Percentiles rank a stretch among this genome's conserved stretches.
phyloP scores from a whole-genome alignment of 2,797 vertebrate species.

The Micrastur ruficollis region DNA sequence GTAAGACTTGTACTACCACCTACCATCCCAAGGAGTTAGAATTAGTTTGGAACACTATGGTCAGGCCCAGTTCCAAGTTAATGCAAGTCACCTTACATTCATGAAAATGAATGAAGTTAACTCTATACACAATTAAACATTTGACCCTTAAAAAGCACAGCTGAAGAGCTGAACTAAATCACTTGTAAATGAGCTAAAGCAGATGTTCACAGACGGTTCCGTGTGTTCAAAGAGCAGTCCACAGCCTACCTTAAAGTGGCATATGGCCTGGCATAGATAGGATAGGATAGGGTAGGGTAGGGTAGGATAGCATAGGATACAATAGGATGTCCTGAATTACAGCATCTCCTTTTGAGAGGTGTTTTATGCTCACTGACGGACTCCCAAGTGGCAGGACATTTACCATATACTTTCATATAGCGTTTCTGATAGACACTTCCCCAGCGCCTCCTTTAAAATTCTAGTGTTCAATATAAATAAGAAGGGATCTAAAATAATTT shows the following conservation, averaged over 20 bases:
- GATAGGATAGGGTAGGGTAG: not conserved
- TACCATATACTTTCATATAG: not conserved
- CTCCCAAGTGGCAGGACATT: not conserved
- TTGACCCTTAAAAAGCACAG: not conserved
- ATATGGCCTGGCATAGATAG: too few species aligned
- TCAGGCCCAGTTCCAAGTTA: not conserved
- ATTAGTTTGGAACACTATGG: not conserved
- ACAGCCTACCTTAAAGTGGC: not conserved
- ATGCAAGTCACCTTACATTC: not conserved
- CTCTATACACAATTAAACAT: not conserved
- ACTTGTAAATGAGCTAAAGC: not conserved
- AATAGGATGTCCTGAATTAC: not conserved
- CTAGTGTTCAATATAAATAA: not conserved
- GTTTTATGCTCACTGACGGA: not conserved
- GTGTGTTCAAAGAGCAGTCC: not conserved
- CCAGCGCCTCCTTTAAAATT: not conserved
- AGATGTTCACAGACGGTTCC: not conserved
- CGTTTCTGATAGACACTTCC: not conserved
- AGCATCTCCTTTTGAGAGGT: not conserved
- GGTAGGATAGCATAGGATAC: not conserved
- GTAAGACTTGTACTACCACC: not conserved
- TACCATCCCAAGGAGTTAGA: not conserved
- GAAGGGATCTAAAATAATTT: not conserved
- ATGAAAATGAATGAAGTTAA: not conserved
- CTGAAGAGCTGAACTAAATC: not conserved